Base-by-base conservation (phyloP, 1,140 invertebrate genomes). In the Temnothorax curvispinosus region DNA sequence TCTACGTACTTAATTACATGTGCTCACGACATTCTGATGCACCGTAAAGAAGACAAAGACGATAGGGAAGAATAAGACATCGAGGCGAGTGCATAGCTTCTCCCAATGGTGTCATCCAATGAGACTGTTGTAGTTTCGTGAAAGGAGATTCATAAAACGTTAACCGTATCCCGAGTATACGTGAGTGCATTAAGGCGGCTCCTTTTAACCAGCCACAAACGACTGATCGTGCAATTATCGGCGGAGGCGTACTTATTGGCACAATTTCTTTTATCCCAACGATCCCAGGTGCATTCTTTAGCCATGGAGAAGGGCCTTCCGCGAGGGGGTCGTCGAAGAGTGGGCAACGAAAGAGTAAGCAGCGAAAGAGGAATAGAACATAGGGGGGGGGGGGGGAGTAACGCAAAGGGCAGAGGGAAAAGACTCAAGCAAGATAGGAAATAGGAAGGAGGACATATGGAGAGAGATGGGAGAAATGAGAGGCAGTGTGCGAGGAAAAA, bases 241-340 rank as follows among this genome's bases (percentile, higher is more conserved):
- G 6, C n/a, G 78, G 38, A 60, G 71, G 58, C 60, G 54, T 52
- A 90, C 77, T 86, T 90, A 90, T 91, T 91, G 89, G 89, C 82
- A 90, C 87, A 87, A 90, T 91, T 89, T 90, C 89, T 91, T 91
- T 90, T 82, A 90, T 90, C 87, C 38, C 76, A 32, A 44, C 75
- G 82, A 90, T 91, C 88, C 87, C 89, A 91, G 89, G 89, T 91
- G 89, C 89, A 86, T 78, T 52, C 56, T 65, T 77, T 54, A 78
- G n/a, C 13, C 27, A 27, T 35, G 60, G 41, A 84, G 64, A 82
- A 58, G 41, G 44, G 41, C 32, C 78, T 54, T 71, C n/a, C 54
- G 69, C 54, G 32, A 84, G 18, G 58, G 41, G 18, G 56, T 35
- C 44, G 47, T 54, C 38, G n/a, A 35, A 60, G 60, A 52, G 13